A percentile compares a stretch with the other conserved stretches of the same genome.
These are phyloP conservation scores for Sisyra terminalis DNA, from an alignment of 2,888 invertebrate species.

Conservation along the genomic window DNA sequence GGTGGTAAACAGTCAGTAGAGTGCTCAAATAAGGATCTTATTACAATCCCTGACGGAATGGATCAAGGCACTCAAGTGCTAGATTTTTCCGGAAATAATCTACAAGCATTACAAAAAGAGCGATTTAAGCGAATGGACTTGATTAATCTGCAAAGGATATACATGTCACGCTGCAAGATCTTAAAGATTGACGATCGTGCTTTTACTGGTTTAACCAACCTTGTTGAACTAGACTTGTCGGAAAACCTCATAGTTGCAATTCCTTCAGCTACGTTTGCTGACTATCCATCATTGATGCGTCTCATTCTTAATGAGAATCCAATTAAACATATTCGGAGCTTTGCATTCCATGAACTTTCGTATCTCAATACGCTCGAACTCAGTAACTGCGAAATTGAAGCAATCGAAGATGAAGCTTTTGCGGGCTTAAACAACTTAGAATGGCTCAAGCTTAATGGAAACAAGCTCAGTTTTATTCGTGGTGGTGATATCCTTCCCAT, in stretches of 20 bases:
- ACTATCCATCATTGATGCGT: conserved; percentile 67
- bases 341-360: conserved; percentile 56
- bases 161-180: conserved; percentile 60
- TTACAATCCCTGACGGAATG: conserved; percentile 61
- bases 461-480: conserved; percentile 55
- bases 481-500: conserved; percentile 58
- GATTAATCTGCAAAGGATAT: conserved; percentile 76
- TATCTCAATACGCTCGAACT: conserved; percentile 68
- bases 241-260: conserved; percentile 62
- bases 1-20: conserved; percentile 83
- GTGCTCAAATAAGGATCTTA: conserved; percentile 62
- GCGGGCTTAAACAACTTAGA: conserved; percentile 64
- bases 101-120: conserved; percentile 61
- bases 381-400: conserved; percentile 62
- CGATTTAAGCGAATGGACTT: conserved; percentile 63
- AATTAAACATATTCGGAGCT: conserved; percentile 50
- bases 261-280: conserved; percentile 62
- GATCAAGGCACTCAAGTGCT: conserved; percentile 76
- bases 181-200: conserved; percentile 62
- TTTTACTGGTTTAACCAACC: conserved; percentile 68
- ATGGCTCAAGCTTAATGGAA: conserved; percentile 71
- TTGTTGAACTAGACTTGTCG: conserved; percentile 77
- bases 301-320: conserved; percentile 69
- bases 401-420: conserved; percentile 65
- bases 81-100: conserved; percentile 68